Percentiles rank a stretch among this genome's conserved stretches.
Evolutionary conservation across 2,113 vertebrate species (phyloP).

Genomic region (Gallinago undulata): DNA sequence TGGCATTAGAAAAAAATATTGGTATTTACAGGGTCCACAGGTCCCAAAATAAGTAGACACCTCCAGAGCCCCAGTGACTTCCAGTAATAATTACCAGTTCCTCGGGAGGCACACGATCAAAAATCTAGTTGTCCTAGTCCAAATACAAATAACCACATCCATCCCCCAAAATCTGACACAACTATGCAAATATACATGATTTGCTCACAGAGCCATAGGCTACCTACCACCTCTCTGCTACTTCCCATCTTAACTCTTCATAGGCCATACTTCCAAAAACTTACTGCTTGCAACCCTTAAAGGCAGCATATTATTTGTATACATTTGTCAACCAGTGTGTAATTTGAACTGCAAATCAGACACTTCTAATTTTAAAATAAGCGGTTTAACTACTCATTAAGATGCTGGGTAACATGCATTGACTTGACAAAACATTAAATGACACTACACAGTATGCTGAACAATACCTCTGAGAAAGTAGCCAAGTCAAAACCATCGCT

Average conservation of each 20-base stretch:
- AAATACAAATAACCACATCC: background rate
- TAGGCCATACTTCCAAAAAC: background rate
- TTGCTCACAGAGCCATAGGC: background rate
- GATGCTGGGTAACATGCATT: background rate
- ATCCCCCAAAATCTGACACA: background rate
- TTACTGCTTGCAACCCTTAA: background rate
- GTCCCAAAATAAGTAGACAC: background rate
- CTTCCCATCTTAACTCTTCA: background rate
- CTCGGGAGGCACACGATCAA: background rate
- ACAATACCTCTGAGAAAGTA: rapidly evolving
- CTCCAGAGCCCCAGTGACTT: background rate
- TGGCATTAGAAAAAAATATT: background rate
- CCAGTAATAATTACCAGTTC: background rate
- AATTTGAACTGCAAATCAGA: background rate
- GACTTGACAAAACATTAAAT: background rate
- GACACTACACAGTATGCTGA: background rate
- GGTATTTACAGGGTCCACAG: background rate
- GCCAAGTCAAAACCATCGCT: background rate
- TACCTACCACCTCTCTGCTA: background rate
- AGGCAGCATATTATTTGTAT: background rate
- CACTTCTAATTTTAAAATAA: background rate
- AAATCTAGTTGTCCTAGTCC: background rate
- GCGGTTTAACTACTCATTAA: background rate
- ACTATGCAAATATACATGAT: rapidly evolving
- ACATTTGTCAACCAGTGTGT: background rate